Evolutionary conservation across 2,797 vertebrate genomes (phyloP).

Genomic region (Oceanodroma leucorhoa): DNA sequence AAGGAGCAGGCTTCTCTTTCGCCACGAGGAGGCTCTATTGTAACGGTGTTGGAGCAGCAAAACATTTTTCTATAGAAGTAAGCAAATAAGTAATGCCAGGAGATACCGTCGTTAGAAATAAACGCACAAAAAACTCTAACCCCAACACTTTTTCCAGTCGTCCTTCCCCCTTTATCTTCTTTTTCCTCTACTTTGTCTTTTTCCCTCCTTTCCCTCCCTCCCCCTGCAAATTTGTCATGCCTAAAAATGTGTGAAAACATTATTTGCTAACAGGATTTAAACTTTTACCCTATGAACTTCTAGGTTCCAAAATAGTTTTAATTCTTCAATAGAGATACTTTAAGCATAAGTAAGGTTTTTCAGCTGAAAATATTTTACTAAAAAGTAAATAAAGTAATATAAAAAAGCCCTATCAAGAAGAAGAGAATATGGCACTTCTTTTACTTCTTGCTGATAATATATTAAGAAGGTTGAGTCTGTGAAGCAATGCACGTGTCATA

Average conservation of each 20-base stretch:
- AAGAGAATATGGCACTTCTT: not conserved
- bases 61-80: not conserved
- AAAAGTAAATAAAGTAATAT: not conserved
- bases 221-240: not conserved
- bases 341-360: not conserved
- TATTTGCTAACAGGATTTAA: not conserved
- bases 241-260: not conserved
- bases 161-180: not conserved
- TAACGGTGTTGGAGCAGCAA: not conserved
- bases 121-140: not conserved
- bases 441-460: not conserved
- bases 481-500: not conserved
- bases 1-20: not conserved
- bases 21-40: conserved; percentile 38
- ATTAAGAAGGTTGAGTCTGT: not conserved
- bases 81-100: not conserved
- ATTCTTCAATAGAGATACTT: not conserved
- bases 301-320: not conserved
- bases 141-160: accelerated
- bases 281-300: not conserved
- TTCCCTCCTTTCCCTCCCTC: not conserved
- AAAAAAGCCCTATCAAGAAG: not conserved
- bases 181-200: not conserved
- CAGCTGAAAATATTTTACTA: not conserved
- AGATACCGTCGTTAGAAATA: not conserved